Evolutionary conservation across 92 coral and sea anemone species (phyloP), one percentile per base, ranked within the genome.

Genomic region (Actinernus sp.): DNA sequence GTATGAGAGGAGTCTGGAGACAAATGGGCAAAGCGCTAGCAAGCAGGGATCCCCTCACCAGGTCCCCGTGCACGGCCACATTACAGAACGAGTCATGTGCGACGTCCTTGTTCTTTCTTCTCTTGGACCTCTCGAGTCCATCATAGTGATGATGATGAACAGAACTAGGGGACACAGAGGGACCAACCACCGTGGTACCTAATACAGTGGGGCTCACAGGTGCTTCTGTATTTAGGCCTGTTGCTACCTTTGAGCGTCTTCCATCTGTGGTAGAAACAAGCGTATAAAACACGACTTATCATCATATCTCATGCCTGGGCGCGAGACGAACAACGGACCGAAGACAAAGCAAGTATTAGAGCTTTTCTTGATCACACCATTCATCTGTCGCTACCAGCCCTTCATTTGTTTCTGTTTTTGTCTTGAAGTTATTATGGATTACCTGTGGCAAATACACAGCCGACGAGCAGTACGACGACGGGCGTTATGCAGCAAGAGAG

Each of bases 81-180:
- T 94, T 94, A 47, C 98, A 94, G 49, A 56, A 91, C 63, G 71
- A 67, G 26, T 74, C 88, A 2, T 89, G 91, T 40, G 27, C 68
- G 53, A 33, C 33, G 37, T 68, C 77, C 12, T 73, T 68, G 32
- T 51, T 69, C 27, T 66, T 61, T 70, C 80, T 68, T 70, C 71
- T 82, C 41, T 26, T 62, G 2, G 65, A 10, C 56, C 47, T 76
- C 66, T 73, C 77, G 56, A 65, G 36, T 27, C 67, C 89, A 73
- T 68, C 77, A 55, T 87, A 71, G 64, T 87, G 95, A 63, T 91
- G 97, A 34, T 87, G 97, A 56, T 82, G 92, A 11, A 91, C 81
- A 24, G 85, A 55, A 28, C 50, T 58, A 1, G 66, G 58, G 1
- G 71, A 63, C 1, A 41, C 40, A 34, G 83, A 48, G 23, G 90